Evolutionary conservation across 1,140 invertebrate genomes (phyloP), one percentile per base, ranked within the genome.

Genomic region (Glossosoma conforme): DNA sequence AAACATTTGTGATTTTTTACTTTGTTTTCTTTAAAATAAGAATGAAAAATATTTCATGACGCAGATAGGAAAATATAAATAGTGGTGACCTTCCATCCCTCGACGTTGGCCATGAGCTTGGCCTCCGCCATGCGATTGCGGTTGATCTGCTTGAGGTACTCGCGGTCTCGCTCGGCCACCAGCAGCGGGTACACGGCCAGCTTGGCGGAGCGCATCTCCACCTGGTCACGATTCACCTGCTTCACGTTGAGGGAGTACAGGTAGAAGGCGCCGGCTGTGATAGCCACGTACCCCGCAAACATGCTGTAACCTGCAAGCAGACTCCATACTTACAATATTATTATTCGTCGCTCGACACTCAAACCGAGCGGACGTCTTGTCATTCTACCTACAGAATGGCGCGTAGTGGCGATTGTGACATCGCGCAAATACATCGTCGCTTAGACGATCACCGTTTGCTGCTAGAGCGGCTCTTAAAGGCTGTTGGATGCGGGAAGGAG

Each of bases 31-130:
- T n/a, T n/a, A n/a, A n/a, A n/a, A n/a, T n/a, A n/a, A n/a, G n/a
- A 28, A 28, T 36, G 14, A 6, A 22, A 35, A 32, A 37, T 1
- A 10, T 35, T 21, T 30, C 6, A 36, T 46, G 19, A 13, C 2
- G 33, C n/a, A n/a, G 25, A 8, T 8, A 28, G 25, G 18, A 36
- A n/a, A 10, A 33, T 18, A 48, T 3, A 13, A 21, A 44, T 44
- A 43, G 18, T 21, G 2, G 30, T 63, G 60, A 74, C 76, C 72
- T 85, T 82, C 93, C 93, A 96, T 60, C 87, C 88, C 48, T 84
- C 83, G 2, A 91, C 87, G 68, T 93, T 81, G 49, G 82, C 82
- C 93, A 95, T 96, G 8, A 96, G 71, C 50, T 89, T 79, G 32
- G 77, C 78, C 70, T 97, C 92, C 46, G 86, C 84, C 41, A 94